These are phyloP conservation scores for Phallusia fumigata DNA, from an alignment of 23 tunicate genomes.

Conservation along the genomic window DNA sequence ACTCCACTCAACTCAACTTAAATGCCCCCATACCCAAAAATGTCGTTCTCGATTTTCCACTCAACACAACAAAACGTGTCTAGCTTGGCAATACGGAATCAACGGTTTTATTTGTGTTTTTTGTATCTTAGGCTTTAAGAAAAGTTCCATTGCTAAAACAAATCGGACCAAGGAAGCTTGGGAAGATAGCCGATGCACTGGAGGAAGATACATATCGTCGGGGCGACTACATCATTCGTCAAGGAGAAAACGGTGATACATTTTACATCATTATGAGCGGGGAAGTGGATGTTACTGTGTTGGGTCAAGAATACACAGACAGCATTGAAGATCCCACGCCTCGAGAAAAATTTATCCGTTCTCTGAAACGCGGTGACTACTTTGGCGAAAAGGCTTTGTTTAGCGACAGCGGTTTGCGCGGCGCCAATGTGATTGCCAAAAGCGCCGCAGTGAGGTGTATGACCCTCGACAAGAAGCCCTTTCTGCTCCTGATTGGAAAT, in stretches of 20 bases:
- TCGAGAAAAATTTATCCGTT: constrained; percentile 42
- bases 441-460: constrained; percentile 54
- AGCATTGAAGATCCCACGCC: constrained; percentile 28
- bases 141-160: constrained; percentile 60
- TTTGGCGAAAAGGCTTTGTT: constrained; percentile 96
- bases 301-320: constrained; percentile 22
- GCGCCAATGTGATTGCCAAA: constrained; percentile 72
- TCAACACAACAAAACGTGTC: too few relatives aligned
- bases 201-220: constrained; percentile 70
- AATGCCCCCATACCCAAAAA: too few relatives aligned
- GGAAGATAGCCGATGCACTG: constrained; percentile 84
- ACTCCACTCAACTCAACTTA: too few relatives aligned
- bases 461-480: constrained; percentile 80
- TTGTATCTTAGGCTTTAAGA: constrained; percentile 37
- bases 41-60: too few relatives aligned
- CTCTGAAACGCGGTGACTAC: constrained; percentile 57
- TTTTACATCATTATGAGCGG: constrained; percentile 95
- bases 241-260: constrained; percentile 80
- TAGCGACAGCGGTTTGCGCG: constrained; percentile 69
- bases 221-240: constrained; percentile 83
- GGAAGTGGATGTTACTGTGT: constrained; percentile 76
- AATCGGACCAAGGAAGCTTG: constrained; percentile 48
- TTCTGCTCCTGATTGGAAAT: constrained; percentile 68
- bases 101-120: neutral
- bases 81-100: too few relatives aligned